These are phyloP conservation scores for Chionodraco myersi DNA, from an alignment of 2,113 vertebrate species.

Conservation along the genomic window DNA sequence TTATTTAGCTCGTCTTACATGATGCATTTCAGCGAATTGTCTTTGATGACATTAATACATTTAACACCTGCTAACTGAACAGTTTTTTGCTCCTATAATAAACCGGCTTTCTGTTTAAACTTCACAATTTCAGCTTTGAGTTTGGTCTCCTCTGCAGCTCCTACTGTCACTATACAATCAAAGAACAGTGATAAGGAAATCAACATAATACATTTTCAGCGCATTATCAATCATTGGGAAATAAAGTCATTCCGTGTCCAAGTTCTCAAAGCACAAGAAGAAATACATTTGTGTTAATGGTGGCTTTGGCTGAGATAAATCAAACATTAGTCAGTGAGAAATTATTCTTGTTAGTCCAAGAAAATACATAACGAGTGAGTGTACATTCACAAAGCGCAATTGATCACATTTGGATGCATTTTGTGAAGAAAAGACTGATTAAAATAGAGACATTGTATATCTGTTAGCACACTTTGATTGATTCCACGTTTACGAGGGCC, in stretches of 20 bases:
- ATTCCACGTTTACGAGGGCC: no score
- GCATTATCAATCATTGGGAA: slow-evolving; percentile 31
- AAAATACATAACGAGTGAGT: slow-evolving; percentile 29
- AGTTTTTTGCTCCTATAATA: slow-evolving; percentile 70
- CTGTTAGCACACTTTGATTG: background rate
- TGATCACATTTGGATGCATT: background rate
- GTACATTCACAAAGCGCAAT: slow-evolving; percentile 5
- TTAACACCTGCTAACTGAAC: slow-evolving; percentile 76
- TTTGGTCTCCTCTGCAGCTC: slow-evolving; percentile 64
- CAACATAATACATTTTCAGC: slow-evolving; percentile 53
- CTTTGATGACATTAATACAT: slow-evolving; percentile 79
- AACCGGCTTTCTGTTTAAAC: slow-evolving; percentile 64
- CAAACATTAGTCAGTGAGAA: slow-evolving; percentile 43
- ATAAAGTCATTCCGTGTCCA: slow-evolving; percentile 52
- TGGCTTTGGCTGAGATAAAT: slow-evolving; percentile 70
- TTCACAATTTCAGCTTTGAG: slow-evolving; percentile 57
- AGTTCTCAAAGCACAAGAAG: slow-evolving; percentile 39
- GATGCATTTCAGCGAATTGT: slow-evolving; percentile 74
- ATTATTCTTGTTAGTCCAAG: slow-evolving; percentile 16
- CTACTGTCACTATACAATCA: slow-evolving; percentile 81
- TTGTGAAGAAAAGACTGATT: background rate
- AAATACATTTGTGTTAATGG: slow-evolving; percentile 31
- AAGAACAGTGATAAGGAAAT: slow-evolving; percentile 66
- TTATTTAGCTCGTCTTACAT: slow-evolving; percentile 83
- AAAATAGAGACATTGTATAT: background rate